phyloP scores from a whole-genome alignment of 2,113 vertebrate genomes.

The Gopherus flavomarginatus region DNA sequence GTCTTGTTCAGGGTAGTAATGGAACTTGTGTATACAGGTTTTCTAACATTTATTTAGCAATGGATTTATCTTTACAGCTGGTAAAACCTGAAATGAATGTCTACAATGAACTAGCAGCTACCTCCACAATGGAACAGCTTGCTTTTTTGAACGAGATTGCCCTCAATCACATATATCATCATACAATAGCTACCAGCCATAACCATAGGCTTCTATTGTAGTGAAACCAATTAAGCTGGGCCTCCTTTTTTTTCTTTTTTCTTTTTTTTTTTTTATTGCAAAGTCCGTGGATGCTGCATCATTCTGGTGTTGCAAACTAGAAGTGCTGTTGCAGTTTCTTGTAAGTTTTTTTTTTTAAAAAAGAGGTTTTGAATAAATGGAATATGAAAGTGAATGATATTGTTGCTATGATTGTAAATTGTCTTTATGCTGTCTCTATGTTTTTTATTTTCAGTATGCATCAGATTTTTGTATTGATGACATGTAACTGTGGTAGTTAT shows the following conservation, averaged over 20 bases:
- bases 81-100: accelerated
- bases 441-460: neutral
- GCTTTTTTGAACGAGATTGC: neutral
- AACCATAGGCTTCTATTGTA: accelerated
- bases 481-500: neutral
- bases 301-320: neutral
- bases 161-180: neutral
- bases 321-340: neutral
- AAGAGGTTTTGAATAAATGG: neutral
- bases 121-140: neutral
- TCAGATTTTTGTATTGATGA: neutral
- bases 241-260: neutral
- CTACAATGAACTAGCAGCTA: neutral
- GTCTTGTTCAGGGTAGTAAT: neutral
- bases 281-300: neutral
- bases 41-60: neutral
- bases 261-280: neutral
- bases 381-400: neutral
- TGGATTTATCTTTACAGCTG: neutral
- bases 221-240: neutral
- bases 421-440: neutral
- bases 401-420: neutral
- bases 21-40: neutral
- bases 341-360: neutral
- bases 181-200: neutral